phyloP scores from a whole-genome alignment of 2,888 invertebrate species.

The Crossocerus cetratus region DNA sequence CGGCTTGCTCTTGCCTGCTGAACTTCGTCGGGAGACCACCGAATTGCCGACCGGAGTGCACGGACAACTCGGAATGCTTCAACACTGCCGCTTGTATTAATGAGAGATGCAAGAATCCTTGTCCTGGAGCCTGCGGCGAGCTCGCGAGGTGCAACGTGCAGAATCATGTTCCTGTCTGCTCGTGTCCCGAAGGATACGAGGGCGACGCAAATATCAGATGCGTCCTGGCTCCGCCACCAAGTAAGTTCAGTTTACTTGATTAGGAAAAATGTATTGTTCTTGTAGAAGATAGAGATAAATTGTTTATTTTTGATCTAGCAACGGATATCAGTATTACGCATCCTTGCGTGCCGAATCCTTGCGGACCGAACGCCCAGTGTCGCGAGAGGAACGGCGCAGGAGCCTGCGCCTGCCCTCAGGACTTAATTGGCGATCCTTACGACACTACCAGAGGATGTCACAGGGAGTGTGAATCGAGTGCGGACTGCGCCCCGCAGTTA shows the following conservation, averaged over 20 bases:
- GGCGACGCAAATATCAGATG: constrained; percentile 86
- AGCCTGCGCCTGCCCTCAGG: constrained; percentile 89
- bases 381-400: constrained; percentile 89
- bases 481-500: constrained; percentile 85
- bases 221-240: constrained; percentile 69
- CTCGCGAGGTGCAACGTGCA: constrained; percentile 91
- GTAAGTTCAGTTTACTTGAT: constrained; percentile 58
- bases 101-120: constrained; percentile 90
- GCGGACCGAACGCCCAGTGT: constrained; percentile 91
- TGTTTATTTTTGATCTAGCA: constrained; percentile 27
- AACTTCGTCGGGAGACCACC: constrained; percentile 91
- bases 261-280: background rate
- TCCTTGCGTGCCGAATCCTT: constrained; percentile 90
- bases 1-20: constrained; percentile 90
- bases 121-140: constrained; percentile 87
- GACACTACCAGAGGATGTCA: constrained; percentile 83
- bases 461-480: constrained; percentile 88
- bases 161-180: constrained; percentile 89
- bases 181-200: constrained; percentile 89
- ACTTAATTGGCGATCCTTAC: constrained; percentile 90
- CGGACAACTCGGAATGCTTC: constrained; percentile 88
- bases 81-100: constrained; percentile 89
- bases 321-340: constrained; percentile 76
- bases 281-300: background rate
- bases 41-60: constrained; percentile 91